Evolutionary conservation across 2,797 vertebrate genomes (phyloP).

Genomic region (Liasis olivaceus): DNA sequence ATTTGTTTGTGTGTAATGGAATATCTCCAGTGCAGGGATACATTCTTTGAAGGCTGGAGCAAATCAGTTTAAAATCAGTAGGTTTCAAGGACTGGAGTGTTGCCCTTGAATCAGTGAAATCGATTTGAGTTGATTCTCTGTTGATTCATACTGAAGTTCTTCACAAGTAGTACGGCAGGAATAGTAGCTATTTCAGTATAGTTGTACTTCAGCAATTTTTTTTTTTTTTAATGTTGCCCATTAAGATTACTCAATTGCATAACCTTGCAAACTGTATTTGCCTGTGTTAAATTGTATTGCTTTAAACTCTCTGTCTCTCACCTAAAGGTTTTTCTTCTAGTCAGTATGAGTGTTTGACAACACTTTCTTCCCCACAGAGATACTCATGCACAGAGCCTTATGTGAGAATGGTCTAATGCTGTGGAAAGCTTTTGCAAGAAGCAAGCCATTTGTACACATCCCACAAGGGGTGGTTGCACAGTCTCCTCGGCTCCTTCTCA

Average conservation of each 20-base stretch:
- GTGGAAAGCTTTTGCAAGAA: not conserved
- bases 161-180: not conserved
- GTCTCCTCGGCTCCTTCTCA: not conserved
- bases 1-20: constrained; percentile 1
- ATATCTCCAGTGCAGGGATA: not conserved
- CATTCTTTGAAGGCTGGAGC: not conserved
- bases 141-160: not conserved
- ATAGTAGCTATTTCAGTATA: not conserved
- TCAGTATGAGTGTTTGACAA: not conserved
- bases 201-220: not conserved
- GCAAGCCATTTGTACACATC: not conserved
- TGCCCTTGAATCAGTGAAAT: not conserved
- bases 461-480: not conserved
- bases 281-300: not conserved
- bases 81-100: not conserved
- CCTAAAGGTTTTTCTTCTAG: not conserved
- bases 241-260: not conserved
- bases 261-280: not conserved
- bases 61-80: not conserved
- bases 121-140: not conserved
- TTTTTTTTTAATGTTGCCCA: not conserved
- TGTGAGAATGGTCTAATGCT: not conserved
- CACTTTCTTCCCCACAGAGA: not conserved
- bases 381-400: not conserved
- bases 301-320: not conserved